Conservation (phyloP, 23 tunicate genomes). For the Halocynthia roretzi region DNA sequence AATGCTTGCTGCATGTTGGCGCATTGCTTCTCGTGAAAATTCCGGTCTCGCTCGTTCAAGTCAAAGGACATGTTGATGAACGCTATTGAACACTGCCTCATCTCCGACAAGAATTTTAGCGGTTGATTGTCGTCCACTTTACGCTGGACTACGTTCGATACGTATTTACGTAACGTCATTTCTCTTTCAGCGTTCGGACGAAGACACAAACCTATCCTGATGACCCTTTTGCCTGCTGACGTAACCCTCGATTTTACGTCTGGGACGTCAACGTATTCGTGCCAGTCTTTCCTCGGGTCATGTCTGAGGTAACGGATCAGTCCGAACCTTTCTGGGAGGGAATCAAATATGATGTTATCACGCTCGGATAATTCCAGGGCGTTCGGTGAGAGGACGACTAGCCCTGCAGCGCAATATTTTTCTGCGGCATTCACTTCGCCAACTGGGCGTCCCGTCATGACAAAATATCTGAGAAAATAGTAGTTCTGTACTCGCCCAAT, state of each 20-base stretch:
- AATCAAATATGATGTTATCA: conserved; percentile 44
- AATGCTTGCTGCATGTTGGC: conserved; percentile 67
- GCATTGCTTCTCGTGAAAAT: conserved; percentile 68
- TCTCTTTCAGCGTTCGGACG: conserved; percentile 47
- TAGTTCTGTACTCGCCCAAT: neutral
- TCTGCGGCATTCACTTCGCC: conserved; percentile 97
- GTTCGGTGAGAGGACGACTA: conserved; percentile 90
- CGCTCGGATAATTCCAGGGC: conserved; percentile 82
- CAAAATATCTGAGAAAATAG: conserved; percentile 46
- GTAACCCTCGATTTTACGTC: conserved; percentile 15
- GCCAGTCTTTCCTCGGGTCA: conserved; percentile 64
- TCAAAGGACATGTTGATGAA: conserved; percentile 83
- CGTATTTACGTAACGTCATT: conserved; percentile 46
- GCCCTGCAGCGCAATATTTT: conserved; percentile 88
- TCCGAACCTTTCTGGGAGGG: conserved; percentile 61
- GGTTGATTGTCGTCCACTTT: conserved; percentile 91
- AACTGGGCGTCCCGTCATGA: conserved; percentile 93
- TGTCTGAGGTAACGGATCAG: conserved; percentile 60
- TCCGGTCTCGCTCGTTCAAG: conserved; percentile 51
- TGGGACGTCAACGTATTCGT: conserved; percentile 69
- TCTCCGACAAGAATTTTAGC: conserved; percentile 78
- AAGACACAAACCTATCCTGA: conserved; percentile 39
- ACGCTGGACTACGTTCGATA: conserved; percentile 64
- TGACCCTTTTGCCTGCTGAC: conserved; percentile 1
- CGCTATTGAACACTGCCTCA: conserved; percentile 88